Conservation (phyloP, 2,797 vertebrate genomes). For the Platalea minor region DNA sequence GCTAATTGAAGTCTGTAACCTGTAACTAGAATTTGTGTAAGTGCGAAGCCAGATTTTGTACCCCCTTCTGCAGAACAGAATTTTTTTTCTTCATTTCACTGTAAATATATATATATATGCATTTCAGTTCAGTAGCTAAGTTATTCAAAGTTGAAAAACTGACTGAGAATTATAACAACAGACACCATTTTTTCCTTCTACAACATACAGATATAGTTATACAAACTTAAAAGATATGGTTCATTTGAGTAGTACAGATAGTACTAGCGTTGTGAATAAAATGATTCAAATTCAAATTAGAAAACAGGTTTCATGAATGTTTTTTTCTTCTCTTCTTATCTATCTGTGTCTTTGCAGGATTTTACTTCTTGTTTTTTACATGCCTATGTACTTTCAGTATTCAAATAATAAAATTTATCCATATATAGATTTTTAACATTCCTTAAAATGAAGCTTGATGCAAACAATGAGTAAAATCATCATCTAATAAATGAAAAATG, state of each 20-base stretch:
- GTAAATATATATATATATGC: too few species aligned
- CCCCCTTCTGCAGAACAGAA: not conserved
- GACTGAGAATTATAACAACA: not conserved
- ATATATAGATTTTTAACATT: not conserved
- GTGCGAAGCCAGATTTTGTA: not conserved
- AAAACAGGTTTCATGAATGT: not conserved
- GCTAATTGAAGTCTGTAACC: not conserved
- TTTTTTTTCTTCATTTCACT: not conserved
- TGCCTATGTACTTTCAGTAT: not conserved
- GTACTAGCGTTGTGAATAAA: not conserved
- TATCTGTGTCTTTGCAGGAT: not conserved
- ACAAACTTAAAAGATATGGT: not conserved
- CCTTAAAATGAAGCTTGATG: not conserved
- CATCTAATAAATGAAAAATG: not conserved
- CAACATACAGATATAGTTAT: not conserved
- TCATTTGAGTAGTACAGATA: not conserved
- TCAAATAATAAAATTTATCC: not conserved
- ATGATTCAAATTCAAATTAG: not conserved
- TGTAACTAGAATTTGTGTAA: not conserved
- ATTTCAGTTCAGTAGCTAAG: not conserved
- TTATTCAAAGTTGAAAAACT: not conserved
- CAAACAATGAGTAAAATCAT: not conserved
- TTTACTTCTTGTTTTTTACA: not conserved
- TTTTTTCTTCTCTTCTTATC: not conserved
- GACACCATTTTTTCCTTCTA: not conserved